A percentile compares a stretch with the other conserved stretches of the same genome.
phyloP scores from a whole-genome alignment of 2,888 invertebrate species.

The Xanthia togata region DNA sequence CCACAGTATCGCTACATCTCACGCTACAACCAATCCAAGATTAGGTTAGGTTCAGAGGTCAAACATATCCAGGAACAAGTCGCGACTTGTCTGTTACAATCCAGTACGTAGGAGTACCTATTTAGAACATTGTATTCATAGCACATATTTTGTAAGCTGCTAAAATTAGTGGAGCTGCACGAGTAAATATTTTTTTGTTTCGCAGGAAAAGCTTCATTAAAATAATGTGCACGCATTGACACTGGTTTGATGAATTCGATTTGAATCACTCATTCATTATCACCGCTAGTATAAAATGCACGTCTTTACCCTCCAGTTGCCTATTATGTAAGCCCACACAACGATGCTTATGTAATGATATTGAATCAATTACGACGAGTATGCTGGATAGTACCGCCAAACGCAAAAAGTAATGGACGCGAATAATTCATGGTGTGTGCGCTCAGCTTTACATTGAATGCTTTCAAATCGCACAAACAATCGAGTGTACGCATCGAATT shows the following conservation, averaged over 20 bases:
- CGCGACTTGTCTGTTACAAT: conserved; percentile 49
- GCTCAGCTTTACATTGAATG: conserved; percentile 87
- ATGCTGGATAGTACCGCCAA: conserved; percentile 73
- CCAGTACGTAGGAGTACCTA: conserved; percentile 23
- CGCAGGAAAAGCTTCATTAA: conserved; percentile 38
- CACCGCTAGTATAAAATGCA: conserved; percentile 41
- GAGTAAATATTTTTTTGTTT: conserved; percentile 19
- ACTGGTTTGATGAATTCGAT: conserved; percentile 47
- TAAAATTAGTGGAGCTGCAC: conserved; percentile 12
- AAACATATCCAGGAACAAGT: conserved; percentile 71
- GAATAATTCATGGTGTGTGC: conserved; percentile 86
- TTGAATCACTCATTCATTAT: conserved; percentile 62
- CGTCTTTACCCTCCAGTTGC: conserved; percentile 55
- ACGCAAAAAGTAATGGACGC: conserved; percentile 72
- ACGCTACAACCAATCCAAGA: conserved; percentile 62
- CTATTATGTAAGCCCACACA: conserved; percentile 77
- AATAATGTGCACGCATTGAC: conserved; percentile 48
- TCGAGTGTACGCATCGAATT: conserved; percentile 85
- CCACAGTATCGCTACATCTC: conserved; percentile 65
- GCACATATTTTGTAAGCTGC: conserved; percentile 17
- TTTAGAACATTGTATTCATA: conserved; percentile 26
- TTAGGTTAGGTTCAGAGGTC: conserved; percentile 75
- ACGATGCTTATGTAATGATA: conserved; percentile 79
- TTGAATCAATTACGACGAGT: conserved; percentile 80
- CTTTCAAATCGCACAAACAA: conserved; percentile 87